Percentiles rank a stretch among this genome's conserved stretches.
phyloP scores from a whole-genome alignment of 2,888 invertebrate genomes.

The Chymomyza fuscimana region DNA sequence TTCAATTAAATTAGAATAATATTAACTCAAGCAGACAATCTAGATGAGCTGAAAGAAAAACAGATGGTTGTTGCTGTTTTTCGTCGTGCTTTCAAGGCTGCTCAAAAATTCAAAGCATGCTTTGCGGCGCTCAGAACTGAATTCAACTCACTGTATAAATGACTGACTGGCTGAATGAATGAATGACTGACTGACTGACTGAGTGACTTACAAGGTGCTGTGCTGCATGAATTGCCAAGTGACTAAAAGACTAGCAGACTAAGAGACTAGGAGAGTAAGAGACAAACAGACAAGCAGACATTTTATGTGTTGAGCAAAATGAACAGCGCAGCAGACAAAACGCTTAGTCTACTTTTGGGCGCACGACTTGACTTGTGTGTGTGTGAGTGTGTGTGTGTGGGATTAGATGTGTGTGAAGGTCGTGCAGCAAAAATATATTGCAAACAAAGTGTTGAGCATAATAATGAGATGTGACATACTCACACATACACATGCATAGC shows the following conservation, averaged over 20 bases:
- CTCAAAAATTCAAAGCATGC: constrained; percentile 60
- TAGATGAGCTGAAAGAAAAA: constrained; percentile 32
- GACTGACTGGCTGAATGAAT: constrained; percentile 24
- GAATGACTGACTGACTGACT: constrained; percentile 25
- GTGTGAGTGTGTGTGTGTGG: constrained; percentile 42
- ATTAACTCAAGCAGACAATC: constrained; percentile 56
- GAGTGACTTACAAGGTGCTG: constrained; percentile 10
- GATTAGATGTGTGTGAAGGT: constrained; percentile 57
- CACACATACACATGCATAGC: constrained; percentile 15
- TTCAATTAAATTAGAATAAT: constrained; percentile 61
- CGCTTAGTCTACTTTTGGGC: constrained; percentile 56
- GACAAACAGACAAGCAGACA: constrained; percentile 31
- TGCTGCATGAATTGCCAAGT: constrained; percentile 54
- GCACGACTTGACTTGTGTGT: neutral
- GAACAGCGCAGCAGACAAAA: constrained; percentile 45
- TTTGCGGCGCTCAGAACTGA: constrained; percentile 15
- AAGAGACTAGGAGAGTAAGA: constrained; percentile 33
- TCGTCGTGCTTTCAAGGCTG: constrained; percentile 30
- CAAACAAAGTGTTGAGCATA: constrained; percentile 68
- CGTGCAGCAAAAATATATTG: constrained; percentile 48
- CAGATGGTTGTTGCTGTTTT: neutral
- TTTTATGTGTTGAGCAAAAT: constrained; percentile 10
- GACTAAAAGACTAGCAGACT: constrained; percentile 30
- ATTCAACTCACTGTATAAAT: constrained; percentile 22
- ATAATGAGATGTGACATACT: constrained; percentile 49